phyloP scores from a whole-genome alignment of 2,888 invertebrate genomes.

The Dolichomitus sp. region DNA sequence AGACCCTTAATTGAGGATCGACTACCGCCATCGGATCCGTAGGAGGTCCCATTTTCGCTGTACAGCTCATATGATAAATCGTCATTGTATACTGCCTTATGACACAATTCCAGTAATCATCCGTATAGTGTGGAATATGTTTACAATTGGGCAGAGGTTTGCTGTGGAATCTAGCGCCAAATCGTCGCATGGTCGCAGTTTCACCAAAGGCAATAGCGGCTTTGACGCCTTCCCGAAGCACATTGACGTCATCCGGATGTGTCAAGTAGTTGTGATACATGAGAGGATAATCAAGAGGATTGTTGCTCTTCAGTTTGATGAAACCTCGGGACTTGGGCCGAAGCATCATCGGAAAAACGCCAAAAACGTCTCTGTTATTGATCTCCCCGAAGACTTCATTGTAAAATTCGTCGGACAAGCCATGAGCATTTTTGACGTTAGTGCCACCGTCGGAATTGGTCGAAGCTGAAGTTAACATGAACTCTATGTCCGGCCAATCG shows the following conservation, averaged over 20 bases:
- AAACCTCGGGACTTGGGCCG: constrained; percentile 95
- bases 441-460: constrained; percentile 95
- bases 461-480: constrained; percentile 95
- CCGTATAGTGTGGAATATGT: constrained; percentile 92
- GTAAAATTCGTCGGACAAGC: constrained; percentile 93
- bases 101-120: constrained; percentile 95
- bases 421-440: constrained; percentile 93
- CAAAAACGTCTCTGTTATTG: constrained; percentile 92
- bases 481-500: constrained; percentile 97
- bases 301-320: constrained; percentile 90
- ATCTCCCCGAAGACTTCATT: constrained; percentile 91
- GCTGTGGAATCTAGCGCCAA: constrained; percentile 92
- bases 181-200: constrained; percentile 92
- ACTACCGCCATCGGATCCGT: constrained; percentile 94
- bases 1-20: constrained; percentile 92
- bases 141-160: constrained; percentile 94
- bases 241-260: constrained; percentile 94
- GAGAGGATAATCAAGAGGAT: constrained; percentile 93
- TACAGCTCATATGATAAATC: constrained; percentile 95
- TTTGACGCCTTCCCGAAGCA: constrained; percentile 95
- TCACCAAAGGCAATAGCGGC: constrained; percentile 93
- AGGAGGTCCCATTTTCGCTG: constrained; percentile 94
- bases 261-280: constrained; percentile 97
- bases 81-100: constrained; percentile 95
- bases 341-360: constrained; percentile 95